phyloP scores from a whole-genome alignment of 1,140 invertebrate species.

The Frieseomelitta varia region DNA sequence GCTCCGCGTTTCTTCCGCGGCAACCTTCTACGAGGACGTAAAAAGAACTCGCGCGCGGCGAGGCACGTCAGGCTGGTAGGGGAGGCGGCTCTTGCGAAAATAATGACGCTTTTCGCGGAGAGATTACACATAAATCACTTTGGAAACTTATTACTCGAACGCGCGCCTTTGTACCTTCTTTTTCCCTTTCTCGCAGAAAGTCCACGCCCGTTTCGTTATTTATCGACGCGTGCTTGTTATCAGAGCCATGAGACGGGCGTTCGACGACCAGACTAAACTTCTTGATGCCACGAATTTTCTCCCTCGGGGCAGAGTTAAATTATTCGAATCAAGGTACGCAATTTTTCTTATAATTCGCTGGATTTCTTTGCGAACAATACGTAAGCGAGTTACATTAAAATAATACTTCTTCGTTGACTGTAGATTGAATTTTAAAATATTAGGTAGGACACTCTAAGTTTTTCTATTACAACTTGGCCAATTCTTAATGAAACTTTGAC shows the following conservation, averaged over 20 bases:
- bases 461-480: too few species aligned
- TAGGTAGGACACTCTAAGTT: too few species aligned
- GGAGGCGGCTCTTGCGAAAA: slow-evolving; percentile 24
- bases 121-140: slow-evolving; percentile 52
- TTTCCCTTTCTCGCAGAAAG: neutral
- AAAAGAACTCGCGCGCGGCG: slow-evolving; percentile 33
- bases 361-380: neutral
- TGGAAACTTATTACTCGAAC: slow-evolving; percentile 42
- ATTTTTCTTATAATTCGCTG: neutral
- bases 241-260: too few species aligned
- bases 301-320: neutral
- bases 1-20: slow-evolving; percentile 55
- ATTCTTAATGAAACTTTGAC: too few species aligned
- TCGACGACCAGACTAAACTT: neutral
- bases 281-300: too few species aligned
- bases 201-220: slow-evolving; percentile 4
- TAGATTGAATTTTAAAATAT: neutral
- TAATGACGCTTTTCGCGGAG: slow-evolving; percentile 51
- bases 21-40: slow-evolving; percentile 30
- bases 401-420: neutral
- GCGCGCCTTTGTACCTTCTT: neutral
- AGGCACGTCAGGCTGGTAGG: slow-evolving; percentile 12
- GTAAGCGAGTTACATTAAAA: neutral
- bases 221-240: slow-evolving; percentile 2
- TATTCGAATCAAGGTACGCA: neutral